phyloP scores from a whole-genome alignment of 2,888 invertebrate genomes.

The Dione vanillae region DNA sequence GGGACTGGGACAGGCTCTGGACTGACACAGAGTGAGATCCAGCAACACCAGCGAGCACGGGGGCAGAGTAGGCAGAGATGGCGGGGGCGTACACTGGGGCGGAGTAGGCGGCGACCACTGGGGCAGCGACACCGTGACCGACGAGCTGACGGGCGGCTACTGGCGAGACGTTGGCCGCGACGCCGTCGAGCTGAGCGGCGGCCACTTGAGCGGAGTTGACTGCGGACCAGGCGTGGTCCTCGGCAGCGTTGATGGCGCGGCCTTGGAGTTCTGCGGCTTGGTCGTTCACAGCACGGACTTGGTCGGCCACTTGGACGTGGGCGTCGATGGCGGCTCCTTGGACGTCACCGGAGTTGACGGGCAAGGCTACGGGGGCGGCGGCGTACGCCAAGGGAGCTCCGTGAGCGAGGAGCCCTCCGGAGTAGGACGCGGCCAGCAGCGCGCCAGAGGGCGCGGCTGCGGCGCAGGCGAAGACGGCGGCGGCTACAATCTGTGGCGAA shows the following conservation, averaged over 20 bases:
- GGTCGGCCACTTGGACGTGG: conserved; percentile 76
- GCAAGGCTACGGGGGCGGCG: conserved; percentile 52
- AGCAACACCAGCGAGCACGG: conserved; percentile 17
- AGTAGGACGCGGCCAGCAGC: conserved; percentile 67
- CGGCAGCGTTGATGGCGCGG: conserved; percentile 77
- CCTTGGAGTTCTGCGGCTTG: conserved; percentile 77
- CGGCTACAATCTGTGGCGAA: conserved; percentile 81
- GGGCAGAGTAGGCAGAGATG: conserved; percentile 28
- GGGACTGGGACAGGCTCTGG: conserved; percentile 73
- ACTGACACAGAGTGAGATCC: conserved; percentile 64
- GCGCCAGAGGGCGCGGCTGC: conserved; percentile 73
- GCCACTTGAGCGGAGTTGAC: conserved; percentile 76
- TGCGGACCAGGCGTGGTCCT: conserved; percentile 78
- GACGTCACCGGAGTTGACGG: conserved; percentile 76
- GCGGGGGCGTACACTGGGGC: conserved; percentile 50
- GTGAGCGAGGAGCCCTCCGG: conserved; percentile 51
- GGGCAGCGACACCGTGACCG: conserved; percentile 59
- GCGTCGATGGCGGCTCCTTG: conserved; percentile 77
- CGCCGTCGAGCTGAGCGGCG: conserved; percentile 75
- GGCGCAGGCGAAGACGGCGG: conserved; percentile 78
- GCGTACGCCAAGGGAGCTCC: conserved; percentile 61
- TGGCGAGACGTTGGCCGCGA: conserved; percentile 76
- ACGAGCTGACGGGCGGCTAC: conserved; percentile 74
- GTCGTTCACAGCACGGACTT: conserved; percentile 77
- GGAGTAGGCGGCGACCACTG: conserved; percentile 50